A percentile compares a stretch with the other conserved stretches of the same genome.
These are phyloP conservation scores for Cheumatopsyche charites DNA, from an alignment of 1,140 invertebrate genomes.

Conservation along the genomic window DNA sequence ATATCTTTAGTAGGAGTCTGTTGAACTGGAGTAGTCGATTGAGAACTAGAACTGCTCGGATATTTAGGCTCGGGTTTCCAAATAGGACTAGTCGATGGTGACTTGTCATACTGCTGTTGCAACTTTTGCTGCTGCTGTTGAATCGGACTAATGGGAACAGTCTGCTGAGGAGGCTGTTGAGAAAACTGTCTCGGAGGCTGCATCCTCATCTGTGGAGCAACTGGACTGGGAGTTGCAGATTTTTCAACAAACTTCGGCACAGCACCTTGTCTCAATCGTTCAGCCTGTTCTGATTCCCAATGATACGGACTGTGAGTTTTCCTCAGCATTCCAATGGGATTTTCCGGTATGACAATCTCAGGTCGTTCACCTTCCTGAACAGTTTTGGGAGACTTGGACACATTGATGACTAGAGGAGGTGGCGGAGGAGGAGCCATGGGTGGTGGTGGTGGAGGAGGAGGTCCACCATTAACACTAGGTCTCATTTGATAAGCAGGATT, in stretches of 20 bases:
- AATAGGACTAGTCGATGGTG: slow-evolving; percentile 57
- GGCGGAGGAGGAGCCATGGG: slow-evolving; percentile 52
- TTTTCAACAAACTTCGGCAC: slow-evolving; percentile 59
- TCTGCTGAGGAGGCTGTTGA: slow-evolving; percentile 53
- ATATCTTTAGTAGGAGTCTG: slow-evolving; percentile 57
- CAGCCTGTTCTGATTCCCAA: slow-evolving; percentile 59
- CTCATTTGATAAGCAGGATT: slow-evolving; percentile 60
- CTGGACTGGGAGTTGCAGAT: slow-evolving; percentile 53
- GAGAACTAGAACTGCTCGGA: slow-evolving; percentile 36
- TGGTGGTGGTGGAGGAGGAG: slow-evolving; percentile 64
- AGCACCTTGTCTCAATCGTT: slow-evolving; percentile 53
- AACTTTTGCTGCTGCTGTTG: slow-evolving; percentile 51
- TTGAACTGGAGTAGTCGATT: slow-evolving; percentile 49
- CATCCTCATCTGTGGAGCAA: slow-evolving; percentile 55
- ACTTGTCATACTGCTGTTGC: slow-evolving; percentile 54
- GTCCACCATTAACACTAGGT: slow-evolving; percentile 52
- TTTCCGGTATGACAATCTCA: slow-evolving; percentile 72
- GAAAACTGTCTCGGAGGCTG: slow-evolving; percentile 52
- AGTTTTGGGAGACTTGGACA: slow-evolving; percentile 53
- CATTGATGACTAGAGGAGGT: slow-evolving; percentile 57
- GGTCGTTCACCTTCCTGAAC: slow-evolving; percentile 60
- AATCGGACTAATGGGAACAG: not conserved
- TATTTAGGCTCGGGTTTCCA: slow-evolving; percentile 60
- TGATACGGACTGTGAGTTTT: slow-evolving; percentile 62
- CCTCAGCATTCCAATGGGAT: slow-evolving; percentile 66